Conservation (phyloP, 2,797 vertebrate genomes). For the Calcarius lapponicus region DNA sequence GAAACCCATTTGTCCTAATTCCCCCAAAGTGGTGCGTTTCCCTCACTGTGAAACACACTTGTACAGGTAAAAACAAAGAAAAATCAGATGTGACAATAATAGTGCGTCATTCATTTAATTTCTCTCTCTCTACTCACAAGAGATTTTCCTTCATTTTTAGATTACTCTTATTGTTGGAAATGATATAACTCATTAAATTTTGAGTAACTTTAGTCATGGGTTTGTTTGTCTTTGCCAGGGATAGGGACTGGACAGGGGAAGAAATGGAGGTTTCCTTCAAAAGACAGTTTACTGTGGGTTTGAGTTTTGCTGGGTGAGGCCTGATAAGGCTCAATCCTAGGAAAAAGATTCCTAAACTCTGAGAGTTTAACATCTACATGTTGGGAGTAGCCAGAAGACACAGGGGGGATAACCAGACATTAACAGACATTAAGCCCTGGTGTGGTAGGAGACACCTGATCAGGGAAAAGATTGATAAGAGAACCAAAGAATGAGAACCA, state of each 20-base stretch:
- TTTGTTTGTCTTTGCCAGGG: not conserved
- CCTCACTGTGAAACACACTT: not conserved
- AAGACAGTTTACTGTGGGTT: not conserved
- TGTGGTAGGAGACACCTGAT: not conserved
- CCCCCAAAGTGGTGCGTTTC: not conserved
- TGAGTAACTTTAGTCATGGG: not conserved
- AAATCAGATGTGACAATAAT: not conserved
- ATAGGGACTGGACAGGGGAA: not conserved
- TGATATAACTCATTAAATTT: not conserved
- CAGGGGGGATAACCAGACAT: accelerated
- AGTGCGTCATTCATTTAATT: not conserved
- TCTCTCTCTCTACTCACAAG: not conserved
- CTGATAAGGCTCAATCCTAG: not conserved
- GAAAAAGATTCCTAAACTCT: not conserved
- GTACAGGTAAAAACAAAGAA: not conserved
- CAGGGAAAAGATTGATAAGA: not conserved
- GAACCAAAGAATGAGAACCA: not conserved
- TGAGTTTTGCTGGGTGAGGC: not conserved
- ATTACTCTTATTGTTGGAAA: not conserved
- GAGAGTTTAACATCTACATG: not conserved
- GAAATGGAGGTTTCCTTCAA: not conserved
- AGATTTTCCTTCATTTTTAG: not conserved
- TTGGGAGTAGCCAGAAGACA: not conserved
- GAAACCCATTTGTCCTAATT: not conserved
- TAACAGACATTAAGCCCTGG: not conserved